Conservation (phyloP, 2,888 invertebrate species). For the Unio delphinus region DNA sequence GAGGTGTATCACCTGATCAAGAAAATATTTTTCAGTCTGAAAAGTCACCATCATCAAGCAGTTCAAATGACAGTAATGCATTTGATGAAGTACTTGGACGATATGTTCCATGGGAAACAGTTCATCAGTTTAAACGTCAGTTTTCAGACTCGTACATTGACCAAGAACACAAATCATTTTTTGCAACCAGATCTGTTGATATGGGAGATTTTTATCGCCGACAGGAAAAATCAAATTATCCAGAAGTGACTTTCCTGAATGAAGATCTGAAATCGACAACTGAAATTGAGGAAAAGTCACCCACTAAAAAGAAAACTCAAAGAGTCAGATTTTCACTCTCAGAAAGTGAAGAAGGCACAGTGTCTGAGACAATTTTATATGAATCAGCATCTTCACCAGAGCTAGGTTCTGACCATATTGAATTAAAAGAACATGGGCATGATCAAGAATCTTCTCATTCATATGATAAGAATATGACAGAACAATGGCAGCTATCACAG, state of each 20-base stretch:
- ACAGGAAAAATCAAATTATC: constrained; percentile 34
- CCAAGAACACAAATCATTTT: constrained; percentile 40
- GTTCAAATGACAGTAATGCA: constrained; percentile 50
- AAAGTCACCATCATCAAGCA: constrained; percentile 31
- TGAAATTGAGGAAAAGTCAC: constrained; percentile 26
- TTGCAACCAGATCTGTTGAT: constrained; percentile 53
- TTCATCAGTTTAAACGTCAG: constrained; percentile 60
- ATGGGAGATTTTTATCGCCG: constrained; percentile 56
- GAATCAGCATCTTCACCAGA: not conserved
- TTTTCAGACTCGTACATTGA: constrained; percentile 59
- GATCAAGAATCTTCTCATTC: constrained; percentile 14
- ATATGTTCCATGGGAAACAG: constrained; percentile 61
- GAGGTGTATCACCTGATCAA: constrained; percentile 32
- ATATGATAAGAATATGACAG: constrained; percentile 33
- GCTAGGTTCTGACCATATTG: constrained; percentile 9
- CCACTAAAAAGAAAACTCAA: constrained; percentile 34
- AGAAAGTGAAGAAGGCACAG: constrained; percentile 17
- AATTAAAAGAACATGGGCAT: constrained; percentile 12
- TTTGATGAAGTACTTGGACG: constrained; percentile 63
- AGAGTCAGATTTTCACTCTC: constrained; percentile 32
- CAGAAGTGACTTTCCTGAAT: constrained; percentile 16
- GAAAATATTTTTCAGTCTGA: not conserved
- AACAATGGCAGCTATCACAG: constrained; percentile 29
- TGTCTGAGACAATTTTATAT: too few relatives aligned
- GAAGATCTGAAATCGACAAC: constrained; percentile 11